Evolutionary conservation across 2,797 vertebrate genomes (phyloP).

Genomic region (Sparus aurata): DNA sequence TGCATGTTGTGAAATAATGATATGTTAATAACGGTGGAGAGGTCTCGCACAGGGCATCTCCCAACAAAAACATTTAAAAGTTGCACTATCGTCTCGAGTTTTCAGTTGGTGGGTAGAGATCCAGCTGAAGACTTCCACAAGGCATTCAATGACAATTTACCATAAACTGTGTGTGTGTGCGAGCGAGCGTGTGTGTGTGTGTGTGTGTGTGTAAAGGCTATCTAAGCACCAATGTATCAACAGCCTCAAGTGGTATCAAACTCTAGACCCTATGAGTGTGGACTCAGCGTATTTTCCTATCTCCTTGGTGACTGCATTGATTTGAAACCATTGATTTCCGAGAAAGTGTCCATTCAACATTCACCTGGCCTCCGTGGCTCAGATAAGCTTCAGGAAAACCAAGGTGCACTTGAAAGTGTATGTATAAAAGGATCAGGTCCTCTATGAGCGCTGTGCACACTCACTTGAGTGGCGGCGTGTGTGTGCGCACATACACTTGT

Average conservation of each 20-base stretch:
- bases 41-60: slow-evolving; percentile 21
- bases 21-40: neutral
- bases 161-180: neutral
- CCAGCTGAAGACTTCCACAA: slow-evolving; percentile 1
- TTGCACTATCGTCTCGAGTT: neutral
- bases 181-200: neutral
- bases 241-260: slow-evolving; percentile 48
- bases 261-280: slow-evolving; percentile 56
- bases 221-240: slow-evolving; percentile 43
- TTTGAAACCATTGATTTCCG: slow-evolving; percentile 58
- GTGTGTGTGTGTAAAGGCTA: neutral
- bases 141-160: slow-evolving; percentile 6
- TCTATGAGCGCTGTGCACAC: slow-evolving; percentile 9
- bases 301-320: slow-evolving; percentile 63
- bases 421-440: slow-evolving; percentile 21
- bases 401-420: slow-evolving; percentile 21
- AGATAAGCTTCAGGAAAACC: slow-evolving; percentile 44
- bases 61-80: neutral
- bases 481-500: slow-evolving; percentile 26
- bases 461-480: neutral
- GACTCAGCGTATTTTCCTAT: slow-evolving; percentile 56
- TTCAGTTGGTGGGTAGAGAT: slow-evolving; percentile 5
- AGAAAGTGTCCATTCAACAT: slow-evolving; percentile 59
- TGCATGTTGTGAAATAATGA: slow-evolving; percentile 19
- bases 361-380: slow-evolving; percentile 46